Conservation (phyloP, 1,140 invertebrate species). For the Fopius arisanus region DNA sequence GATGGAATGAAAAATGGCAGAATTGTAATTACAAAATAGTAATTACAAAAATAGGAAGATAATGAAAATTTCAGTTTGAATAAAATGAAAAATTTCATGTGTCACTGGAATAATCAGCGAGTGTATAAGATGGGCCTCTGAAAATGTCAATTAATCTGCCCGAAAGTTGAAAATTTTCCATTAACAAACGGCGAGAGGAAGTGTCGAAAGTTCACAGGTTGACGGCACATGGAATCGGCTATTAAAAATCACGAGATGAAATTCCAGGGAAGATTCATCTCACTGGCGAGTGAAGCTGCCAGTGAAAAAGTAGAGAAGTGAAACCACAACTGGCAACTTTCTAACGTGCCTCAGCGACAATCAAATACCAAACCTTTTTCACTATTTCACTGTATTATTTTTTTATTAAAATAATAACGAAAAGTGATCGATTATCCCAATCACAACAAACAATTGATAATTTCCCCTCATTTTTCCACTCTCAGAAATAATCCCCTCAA, state of each 20-base stretch:
- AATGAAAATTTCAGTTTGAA: too few species aligned
- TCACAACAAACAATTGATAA: too few species aligned
- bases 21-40: too few species aligned
- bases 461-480: background rate
- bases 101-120: too few species aligned
- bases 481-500: too few species aligned
- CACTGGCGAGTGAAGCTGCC: background rate
- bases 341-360: slow-evolving; percentile 8
- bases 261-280: slow-evolving; percentile 3
- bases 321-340: slow-evolving; percentile 11
- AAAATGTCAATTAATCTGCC: background rate
- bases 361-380: slow-evolving; percentile 1
- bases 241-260: slow-evolving; percentile 5
- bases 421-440: background rate
- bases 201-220: background rate
- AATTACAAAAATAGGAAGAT: too few species aligned
- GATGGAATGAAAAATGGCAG: too few species aligned
- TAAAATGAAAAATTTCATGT: too few species aligned
- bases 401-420: background rate
- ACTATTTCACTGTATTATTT: background rate
- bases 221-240: background rate
- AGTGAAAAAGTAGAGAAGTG: slow-evolving; percentile 10
- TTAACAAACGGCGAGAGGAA: background rate
- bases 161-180: too few species aligned
- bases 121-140: too few species aligned